Conservation (phyloP, 2,797 vertebrate genomes). For the Sebastes vulpes region DNA sequence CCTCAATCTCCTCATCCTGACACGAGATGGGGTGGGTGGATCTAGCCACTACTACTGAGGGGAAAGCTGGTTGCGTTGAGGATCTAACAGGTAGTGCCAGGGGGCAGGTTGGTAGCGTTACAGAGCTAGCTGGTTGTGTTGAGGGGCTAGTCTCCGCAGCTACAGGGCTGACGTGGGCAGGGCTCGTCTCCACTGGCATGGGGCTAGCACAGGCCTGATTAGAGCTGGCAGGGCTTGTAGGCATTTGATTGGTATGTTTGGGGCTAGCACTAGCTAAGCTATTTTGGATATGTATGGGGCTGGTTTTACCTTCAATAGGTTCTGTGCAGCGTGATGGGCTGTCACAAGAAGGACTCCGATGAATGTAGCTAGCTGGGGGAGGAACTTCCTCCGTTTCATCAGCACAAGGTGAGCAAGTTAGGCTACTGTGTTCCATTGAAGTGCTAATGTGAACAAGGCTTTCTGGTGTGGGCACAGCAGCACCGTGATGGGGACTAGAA, state of each 20-base stretch:
- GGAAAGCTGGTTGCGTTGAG: background rate
- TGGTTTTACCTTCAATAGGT: background rate
- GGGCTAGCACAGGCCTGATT: background rate
- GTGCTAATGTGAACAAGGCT: slow-evolving; percentile 66
- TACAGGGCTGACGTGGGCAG: background rate
- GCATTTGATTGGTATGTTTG: slow-evolving; percentile 21
- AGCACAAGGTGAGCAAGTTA: slow-evolving; percentile 39
- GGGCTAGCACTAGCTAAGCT: slow-evolving; percentile 12
- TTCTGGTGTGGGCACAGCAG: slow-evolving; percentile 53
- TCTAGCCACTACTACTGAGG: background rate
- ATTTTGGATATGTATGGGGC: slow-evolving; percentile 3
- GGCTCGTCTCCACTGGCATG: background rate
- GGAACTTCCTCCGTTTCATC: slow-evolving; percentile 10
- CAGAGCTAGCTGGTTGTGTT: background rate
- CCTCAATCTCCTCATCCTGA: slow-evolving; percentile 29
- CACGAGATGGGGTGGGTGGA: background rate
- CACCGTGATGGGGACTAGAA: background rate
- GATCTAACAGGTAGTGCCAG: background rate
- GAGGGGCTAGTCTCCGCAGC: background rate
- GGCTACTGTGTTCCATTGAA: slow-evolving; percentile 67
- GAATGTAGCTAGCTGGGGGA: background rate
- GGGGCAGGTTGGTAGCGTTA: background rate
- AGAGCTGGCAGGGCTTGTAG: slow-evolving; percentile 16
- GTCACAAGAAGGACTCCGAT: slow-evolving; percentile 17
- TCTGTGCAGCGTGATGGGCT: slow-evolving; percentile 15